Conservation (phyloP, 2,797 vertebrate species). For the Tokudaia muenninki region DNA sequence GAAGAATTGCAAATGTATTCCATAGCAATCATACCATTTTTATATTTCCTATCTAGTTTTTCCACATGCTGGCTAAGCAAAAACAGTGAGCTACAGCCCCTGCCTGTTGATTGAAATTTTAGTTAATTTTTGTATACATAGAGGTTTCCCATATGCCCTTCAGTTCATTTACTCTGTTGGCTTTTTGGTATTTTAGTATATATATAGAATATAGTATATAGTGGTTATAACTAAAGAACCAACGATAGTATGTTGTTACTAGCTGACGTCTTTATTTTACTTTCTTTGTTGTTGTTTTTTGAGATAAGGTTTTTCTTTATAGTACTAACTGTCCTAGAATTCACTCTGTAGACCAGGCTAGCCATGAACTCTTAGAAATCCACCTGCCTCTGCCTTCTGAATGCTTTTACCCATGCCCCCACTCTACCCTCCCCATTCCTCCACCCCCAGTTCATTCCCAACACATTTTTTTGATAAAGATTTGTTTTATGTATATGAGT, state of each 20-base stretch:
- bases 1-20: neutral
- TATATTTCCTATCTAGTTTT: neutral
- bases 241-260: neutral
- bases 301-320: neutral
- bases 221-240: neutral
- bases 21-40: neutral
- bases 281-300: neutral
- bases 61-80: neutral
- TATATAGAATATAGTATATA: no score
- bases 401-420: neutral
- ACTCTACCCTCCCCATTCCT: no score
- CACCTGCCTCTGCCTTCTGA: neutral
- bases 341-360: neutral
- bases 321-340: neutral
- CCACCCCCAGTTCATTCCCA: no score
- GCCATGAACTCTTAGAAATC: neutral
- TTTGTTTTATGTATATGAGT: no score
- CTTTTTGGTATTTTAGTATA: neutral
- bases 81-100: neutral
- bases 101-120: neutral
- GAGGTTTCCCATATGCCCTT: neutral
- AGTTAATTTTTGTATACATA: constrained; percentile 15
- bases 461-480: no score
- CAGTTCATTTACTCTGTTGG: neutral
- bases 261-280: neutral